phyloP scores from a whole-genome alignment of 1,140 invertebrate species.

The Drosophila yakuba region DNA sequence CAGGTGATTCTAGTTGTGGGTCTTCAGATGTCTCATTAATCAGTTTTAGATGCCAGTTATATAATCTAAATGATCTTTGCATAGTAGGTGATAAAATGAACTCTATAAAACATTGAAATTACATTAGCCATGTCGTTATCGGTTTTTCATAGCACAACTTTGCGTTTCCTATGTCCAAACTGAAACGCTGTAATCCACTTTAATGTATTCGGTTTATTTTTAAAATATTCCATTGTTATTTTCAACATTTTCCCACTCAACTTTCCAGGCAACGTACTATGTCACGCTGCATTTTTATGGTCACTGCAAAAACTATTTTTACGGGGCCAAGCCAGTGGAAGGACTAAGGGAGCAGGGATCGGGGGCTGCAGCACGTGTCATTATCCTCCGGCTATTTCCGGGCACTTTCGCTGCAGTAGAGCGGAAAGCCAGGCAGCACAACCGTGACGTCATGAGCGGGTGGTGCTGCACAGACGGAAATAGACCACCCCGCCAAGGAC shows the following conservation, averaged over 20 bases:
- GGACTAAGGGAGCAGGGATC: background rate
- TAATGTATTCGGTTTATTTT: constrained; percentile 21
- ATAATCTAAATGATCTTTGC: background rate
- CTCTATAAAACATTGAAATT: too few species aligned
- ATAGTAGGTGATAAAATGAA: background rate
- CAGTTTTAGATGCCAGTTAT: constrained; percentile 15
- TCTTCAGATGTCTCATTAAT: constrained; percentile 29
- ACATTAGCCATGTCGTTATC: too few species aligned
- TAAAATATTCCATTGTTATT: constrained; percentile 23
- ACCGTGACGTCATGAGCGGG: constrained; percentile 56
- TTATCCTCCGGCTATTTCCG: constrained; percentile 70
- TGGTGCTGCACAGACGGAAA: constrained; percentile 16
- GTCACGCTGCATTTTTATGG: constrained; percentile 40
- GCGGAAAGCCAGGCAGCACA: constrained; percentile 5
- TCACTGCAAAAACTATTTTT: constrained; percentile 44
- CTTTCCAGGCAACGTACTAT: constrained; percentile 32
- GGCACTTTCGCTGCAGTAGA: constrained; percentile 47
- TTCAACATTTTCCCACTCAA: constrained; percentile 8
- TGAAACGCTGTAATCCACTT: background rate
- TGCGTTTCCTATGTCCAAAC: too few species aligned
- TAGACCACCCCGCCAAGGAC: constrained; percentile 17
- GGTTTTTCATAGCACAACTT: too few species aligned
- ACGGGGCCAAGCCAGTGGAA: background rate
- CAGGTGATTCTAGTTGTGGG: constrained; percentile 6
- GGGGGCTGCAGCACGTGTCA: constrained; percentile 31